Base-by-base conservation (phyloP, 2,888 invertebrate species). In the Matsumyia berberina region DNA sequence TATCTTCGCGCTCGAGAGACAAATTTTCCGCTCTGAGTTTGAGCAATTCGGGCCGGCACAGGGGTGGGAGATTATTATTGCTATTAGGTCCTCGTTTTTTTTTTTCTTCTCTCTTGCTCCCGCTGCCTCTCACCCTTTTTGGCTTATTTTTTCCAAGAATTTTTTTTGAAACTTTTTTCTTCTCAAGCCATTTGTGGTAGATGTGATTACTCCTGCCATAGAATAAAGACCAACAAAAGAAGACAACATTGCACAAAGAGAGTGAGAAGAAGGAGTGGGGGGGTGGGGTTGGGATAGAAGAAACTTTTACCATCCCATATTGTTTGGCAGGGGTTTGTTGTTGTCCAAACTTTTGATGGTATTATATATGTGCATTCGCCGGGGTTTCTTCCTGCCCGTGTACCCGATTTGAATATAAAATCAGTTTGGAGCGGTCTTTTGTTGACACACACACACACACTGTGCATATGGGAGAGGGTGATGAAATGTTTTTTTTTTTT, bases 11-110 rank as follows among this genome's bases (percentile, higher is more conserved):
- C 49, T 67, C 15, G 55, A 33, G 57, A 62, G 77, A 82, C 82
- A 78, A 82, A 76, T 77, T 82, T 72, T 66, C 53, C 58, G 58
- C 53, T 44, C 37, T 19, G 19, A 62, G 46, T 51, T 69, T 42
- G 0, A 69, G 64, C 15, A 46, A 7, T 9, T 24, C 29, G 19
- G 3, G 51, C 42, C 29, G 4, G 7, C 4, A 24, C 1, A 4
- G 12, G 17, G 37, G 46, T n/a, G 35, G 42, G 35, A 9, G 58
- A 31, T 35, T 49, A 51, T 51, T 44, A 64, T 19, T 44, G 62
- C 49, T 53, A 31, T 60, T 9, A 55, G 9, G 8, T 3, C 57
- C 8, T 9, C 9, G 31, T 24, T 46, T 55, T 19, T 55, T 39
- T n/a, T n/a, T n/a, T 49, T 29, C 9, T 46, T 24, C 24, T 49